Evolutionary conservation across 2,888 invertebrate species (phyloP).

Genomic region (Drosophila kambysellisi): DNA sequence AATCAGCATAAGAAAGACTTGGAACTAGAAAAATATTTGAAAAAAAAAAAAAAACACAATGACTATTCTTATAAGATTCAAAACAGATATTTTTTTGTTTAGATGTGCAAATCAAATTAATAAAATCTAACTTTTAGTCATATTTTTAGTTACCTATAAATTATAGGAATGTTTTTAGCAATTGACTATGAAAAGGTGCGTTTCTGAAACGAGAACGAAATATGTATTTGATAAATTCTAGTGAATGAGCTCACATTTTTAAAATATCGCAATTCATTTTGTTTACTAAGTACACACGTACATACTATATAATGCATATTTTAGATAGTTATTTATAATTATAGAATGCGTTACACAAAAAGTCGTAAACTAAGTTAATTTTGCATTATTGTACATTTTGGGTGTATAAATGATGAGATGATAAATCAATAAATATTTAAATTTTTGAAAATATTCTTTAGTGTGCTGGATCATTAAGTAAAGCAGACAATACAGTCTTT

Average conservation of each 20-base stretch:
- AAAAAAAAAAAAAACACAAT: slow-evolving; percentile 6
- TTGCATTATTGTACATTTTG: slow-evolving; percentile 68
- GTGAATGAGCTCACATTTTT: slow-evolving; percentile 26
- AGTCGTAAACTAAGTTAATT: slow-evolving; percentile 54
- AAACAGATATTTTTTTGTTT: slow-evolving; percentile 6
- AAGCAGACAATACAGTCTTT: neutral
- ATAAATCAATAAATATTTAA: slow-evolving; percentile 67
- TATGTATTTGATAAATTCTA: slow-evolving; percentile 29
- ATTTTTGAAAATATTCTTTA: slow-evolving; percentile 43
- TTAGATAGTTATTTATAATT: slow-evolving; percentile 54
- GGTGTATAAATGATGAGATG: slow-evolving; percentile 68
- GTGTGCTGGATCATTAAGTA: neutral
- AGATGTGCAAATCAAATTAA: slow-evolving; percentile 58
- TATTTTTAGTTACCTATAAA: slow-evolving; percentile 61
- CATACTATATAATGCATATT: slow-evolving; percentile 46
- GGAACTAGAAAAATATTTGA: slow-evolving; percentile 38
- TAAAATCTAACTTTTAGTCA: slow-evolving; percentile 65
- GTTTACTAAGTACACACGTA: slow-evolving; percentile 30
- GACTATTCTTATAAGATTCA: slow-evolving; percentile 31
- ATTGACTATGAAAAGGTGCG: slow-evolving; percentile 53
- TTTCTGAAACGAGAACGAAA: slow-evolving; percentile 43
- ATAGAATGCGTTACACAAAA: slow-evolving; percentile 54
- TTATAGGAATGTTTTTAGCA: slow-evolving; percentile 58
- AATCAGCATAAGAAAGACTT: slow-evolving; percentile 73
- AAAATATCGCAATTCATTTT: slow-evolving; percentile 42